phyloP scores from a whole-genome alignment of 2,888 invertebrate species.

The Lamellibrachia satsuma region DNA sequence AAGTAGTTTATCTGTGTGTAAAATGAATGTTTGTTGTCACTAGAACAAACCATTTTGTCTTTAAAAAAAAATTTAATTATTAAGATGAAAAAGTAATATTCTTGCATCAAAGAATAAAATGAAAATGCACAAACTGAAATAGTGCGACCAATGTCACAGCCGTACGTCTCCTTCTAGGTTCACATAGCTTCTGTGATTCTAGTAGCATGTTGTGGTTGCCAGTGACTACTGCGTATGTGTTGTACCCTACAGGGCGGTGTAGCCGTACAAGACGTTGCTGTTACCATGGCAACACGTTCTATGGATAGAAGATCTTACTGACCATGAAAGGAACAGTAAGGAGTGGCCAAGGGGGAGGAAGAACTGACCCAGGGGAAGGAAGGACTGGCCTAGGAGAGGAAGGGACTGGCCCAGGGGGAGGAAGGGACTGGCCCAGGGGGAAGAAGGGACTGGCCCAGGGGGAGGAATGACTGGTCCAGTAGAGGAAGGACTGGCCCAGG shows the following conservation, averaged over 20 bases:
- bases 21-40: constrained; percentile 17
- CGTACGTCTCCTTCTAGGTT: neutral
- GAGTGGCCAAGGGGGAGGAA: too few relatives aligned
- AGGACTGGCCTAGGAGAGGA: too few relatives aligned
- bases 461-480: neutral
- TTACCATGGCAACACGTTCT: constrained; percentile 78
- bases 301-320: constrained; percentile 82
- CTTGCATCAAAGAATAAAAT: neutral
- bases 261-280: constrained; percentile 75
- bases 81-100: neutral
- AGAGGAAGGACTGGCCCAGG: neutral
- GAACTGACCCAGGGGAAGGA: too few relatives aligned
- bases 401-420: too few relatives aligned
- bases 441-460: neutral
- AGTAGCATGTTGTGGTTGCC: constrained; percentile 85
- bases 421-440: too few relatives aligned
- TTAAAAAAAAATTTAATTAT: neutral
- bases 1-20: neutral
- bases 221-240: constrained; percentile 89
- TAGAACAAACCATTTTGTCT: neutral
- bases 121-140: too few relatives aligned
- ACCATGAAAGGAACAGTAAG: constrained; percentile 47
- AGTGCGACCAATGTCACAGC: too few relatives aligned
- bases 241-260: constrained; percentile 97
- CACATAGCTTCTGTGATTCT: constrained; percentile 27